phyloP scores from a whole-genome alignment of 2,113 vertebrate species.

The Leptobrachium leishanense region DNA sequence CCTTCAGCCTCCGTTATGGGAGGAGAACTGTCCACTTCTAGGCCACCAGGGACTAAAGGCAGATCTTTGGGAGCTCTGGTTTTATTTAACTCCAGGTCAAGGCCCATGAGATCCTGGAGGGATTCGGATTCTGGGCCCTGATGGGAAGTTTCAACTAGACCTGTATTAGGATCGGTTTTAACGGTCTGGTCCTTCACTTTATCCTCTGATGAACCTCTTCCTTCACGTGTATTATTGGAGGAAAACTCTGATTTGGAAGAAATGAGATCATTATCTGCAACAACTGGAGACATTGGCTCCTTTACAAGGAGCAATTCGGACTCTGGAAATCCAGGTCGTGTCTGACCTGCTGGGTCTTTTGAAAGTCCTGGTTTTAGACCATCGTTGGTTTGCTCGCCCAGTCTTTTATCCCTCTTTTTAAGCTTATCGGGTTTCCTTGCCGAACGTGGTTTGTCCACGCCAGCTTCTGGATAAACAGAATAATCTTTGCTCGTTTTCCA shows the following conservation, averaged over 20 bases:
- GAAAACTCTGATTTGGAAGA: neutral
- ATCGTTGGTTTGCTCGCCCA: conserved; percentile 29
- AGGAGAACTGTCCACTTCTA: neutral
- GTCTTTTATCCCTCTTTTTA: conserved; percentile 64
- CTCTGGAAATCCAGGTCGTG: too few species aligned
- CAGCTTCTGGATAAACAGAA: neutral
- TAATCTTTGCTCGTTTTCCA: neutral
- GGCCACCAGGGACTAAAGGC: neutral
- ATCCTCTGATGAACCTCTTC: neutral
- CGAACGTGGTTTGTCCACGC: neutral
- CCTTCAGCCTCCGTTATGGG: too few species aligned
- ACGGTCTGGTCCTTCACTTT: neutral
- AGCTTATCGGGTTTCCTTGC: conserved; percentile 47
- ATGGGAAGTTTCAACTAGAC: neutral
- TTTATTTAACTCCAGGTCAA: too few species aligned
- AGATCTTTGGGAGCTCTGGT: neutral
- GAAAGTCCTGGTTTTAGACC: conserved; percentile 16
- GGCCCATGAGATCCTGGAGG: neutral
- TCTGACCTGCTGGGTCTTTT: too few species aligned
- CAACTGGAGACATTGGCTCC: neutral
- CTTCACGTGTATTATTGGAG: too few species aligned
- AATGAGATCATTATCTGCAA: neutral
- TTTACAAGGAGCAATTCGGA: neutral
- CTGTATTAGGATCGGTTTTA: neutral
- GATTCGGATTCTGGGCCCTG: too few species aligned